Conservation (phyloP, 2,888 invertebrate species). For the Athalia cordata region DNA sequence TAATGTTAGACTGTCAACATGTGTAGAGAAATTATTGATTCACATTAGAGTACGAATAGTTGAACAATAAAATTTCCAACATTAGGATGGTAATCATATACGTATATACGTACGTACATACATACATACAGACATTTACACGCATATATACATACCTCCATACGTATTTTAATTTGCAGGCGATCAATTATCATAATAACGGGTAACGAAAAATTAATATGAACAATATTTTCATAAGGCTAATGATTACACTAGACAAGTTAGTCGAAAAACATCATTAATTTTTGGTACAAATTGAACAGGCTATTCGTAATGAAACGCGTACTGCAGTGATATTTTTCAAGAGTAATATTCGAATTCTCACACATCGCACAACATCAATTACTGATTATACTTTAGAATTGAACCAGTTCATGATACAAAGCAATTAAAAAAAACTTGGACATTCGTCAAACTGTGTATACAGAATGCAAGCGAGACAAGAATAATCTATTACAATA, state of each 20-base stretch:
- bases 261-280: conserved; percentile 12
- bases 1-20: conserved; percentile 17
- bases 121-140: neutral
- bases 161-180: conserved; percentile 16
- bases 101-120: conserved; percentile 23
- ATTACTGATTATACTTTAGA: no score
- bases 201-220: conserved; percentile 7
- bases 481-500: conserved; percentile 17
- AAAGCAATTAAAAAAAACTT: no score
- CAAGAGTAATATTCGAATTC: no score
- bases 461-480: neutral
- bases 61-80: conserved; percentile 6
- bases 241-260: conserved; percentile 29
- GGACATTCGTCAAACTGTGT: no score
- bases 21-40: conserved; percentile 17
- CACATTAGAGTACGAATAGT: conserved; percentile 24
- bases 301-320: neutral
- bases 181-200: conserved; percentile 27
- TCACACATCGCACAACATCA: no score
- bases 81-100: conserved; percentile 9
- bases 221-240: conserved; percentile 40
- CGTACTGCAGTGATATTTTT: no score
- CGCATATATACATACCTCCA: conserved; percentile 9
- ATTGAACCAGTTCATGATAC: no score
- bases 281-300: conserved; percentile 12